phyloP scores from a whole-genome alignment of 2,888 invertebrate genomes.

The Yponomeuta plumbellus region DNA sequence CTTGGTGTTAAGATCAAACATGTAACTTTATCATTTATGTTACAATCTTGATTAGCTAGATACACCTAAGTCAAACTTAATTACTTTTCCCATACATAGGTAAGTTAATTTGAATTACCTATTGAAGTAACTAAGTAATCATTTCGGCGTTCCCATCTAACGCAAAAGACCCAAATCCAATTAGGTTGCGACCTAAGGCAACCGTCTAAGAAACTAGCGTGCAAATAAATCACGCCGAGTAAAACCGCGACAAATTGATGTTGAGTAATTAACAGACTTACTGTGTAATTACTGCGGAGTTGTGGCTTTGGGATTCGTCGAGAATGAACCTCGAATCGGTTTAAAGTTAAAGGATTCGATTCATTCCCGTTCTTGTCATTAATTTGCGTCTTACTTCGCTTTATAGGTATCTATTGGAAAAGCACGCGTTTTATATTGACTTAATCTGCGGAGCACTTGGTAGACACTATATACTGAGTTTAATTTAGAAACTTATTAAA shows the following conservation, averaged over 20 bases:
- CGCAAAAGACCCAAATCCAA: not conserved
- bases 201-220: not conserved
- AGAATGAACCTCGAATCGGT: not conserved
- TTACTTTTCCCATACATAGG: not conserved
- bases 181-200: not conserved
- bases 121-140: not conserved
- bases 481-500: no score
- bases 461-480: no score
- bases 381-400: not conserved
- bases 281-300: not conserved
- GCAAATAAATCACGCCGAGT: not conserved
- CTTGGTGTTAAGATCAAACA: not conserved
- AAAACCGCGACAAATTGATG: constrained; percentile 3
- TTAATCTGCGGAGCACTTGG: no score
- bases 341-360: not conserved
- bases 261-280: constrained; percentile 1
- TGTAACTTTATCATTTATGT: not conserved
- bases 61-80: not conserved
- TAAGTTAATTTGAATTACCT: not conserved
- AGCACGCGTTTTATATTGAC: no score
- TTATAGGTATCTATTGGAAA: not conserved
- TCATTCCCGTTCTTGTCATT: not conserved
- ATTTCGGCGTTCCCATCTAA: not conserved
- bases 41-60: not conserved
- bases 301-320: not conserved